Evolutionary conservation across 2,113 vertebrate genomes (phyloP).

Genomic region (Gambusia holbrooki): DNA sequence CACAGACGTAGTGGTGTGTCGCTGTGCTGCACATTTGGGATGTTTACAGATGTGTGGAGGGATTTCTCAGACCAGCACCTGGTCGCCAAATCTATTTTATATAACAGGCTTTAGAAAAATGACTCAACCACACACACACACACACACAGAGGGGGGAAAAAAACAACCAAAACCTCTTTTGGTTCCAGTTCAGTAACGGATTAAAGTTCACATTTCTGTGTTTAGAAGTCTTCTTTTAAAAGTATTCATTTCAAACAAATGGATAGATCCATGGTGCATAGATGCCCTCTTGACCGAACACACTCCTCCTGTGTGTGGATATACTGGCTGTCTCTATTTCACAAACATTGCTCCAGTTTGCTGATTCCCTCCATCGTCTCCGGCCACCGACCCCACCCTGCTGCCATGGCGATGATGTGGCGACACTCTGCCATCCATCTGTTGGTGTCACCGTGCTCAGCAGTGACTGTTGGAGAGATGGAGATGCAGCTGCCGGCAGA

Average conservation of each 20-base stretch:
- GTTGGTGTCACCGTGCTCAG: constrained; percentile 21
- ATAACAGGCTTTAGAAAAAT: constrained; percentile 40
- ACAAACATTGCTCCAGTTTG: too few relatives aligned
- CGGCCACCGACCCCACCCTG: not conserved
- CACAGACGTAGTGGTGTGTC: not conserved
- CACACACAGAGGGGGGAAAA: not conserved
- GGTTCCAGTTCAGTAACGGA: not conserved
- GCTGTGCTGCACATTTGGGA: constrained; percentile 4
- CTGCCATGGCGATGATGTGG: constrained; percentile 1
- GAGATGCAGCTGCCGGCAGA: constrained; percentile 21
- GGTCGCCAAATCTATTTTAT: constrained; percentile 42
- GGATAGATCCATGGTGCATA: too few relatives aligned
- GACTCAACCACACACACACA: not conserved
- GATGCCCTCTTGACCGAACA: too few relatives aligned
- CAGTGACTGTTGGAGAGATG: not conserved
- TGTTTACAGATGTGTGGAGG: constrained; percentile 24
- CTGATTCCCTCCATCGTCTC: constrained; percentile 15
- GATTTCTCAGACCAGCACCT: constrained; percentile 26
- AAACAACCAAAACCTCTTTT: not conserved
- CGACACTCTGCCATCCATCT: constrained; percentile 58
- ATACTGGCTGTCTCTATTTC: too few relatives aligned
- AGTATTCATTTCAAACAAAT: not conserved
- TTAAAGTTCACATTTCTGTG: not conserved
- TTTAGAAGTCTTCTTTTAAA: not conserved
- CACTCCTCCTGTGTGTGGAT: too few relatives aligned